These are phyloP conservation scores for Nylanderia fulva DNA, from an alignment of 1,140 invertebrate genomes.

Conservation along the genomic window DNA sequence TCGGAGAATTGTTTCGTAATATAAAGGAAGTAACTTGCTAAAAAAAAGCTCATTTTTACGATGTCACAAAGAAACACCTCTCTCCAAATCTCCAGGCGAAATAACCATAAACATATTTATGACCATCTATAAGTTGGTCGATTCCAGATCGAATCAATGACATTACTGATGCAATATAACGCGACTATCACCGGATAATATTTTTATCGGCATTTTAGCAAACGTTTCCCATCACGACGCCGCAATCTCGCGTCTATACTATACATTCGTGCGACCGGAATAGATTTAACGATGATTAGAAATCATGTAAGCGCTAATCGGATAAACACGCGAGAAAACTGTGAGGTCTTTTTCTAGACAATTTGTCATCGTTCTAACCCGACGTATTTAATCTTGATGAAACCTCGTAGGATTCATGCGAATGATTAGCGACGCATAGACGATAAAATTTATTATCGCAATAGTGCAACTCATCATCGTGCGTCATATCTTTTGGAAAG, in stretches of 20 bases:
- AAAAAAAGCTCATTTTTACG: conserved; percentile 19
- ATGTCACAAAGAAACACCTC: not conserved
- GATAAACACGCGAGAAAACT: not conserved
- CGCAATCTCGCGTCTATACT: not conserved
- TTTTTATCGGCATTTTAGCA: conserved; percentile 34
- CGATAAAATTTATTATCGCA: conserved; percentile 44
- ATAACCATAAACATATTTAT: conserved; percentile 47
- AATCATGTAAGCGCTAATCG: not conserved
- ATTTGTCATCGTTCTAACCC: conserved; percentile 18
- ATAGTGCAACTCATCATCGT: conserved; percentile 5
- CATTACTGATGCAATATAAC: conserved; percentile 51
- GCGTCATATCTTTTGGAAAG: no score
- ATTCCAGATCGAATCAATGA: conserved; percentile 43
- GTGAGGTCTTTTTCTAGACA: conserved; percentile 20
- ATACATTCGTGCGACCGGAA: not conserved
- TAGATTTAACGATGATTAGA: conserved; percentile 42
- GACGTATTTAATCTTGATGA: conserved; percentile 34
- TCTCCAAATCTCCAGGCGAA: conserved; percentile 27
- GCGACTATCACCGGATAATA: conserved; percentile 29
- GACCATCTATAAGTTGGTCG: conserved; percentile 7
- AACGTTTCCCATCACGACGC: not conserved
- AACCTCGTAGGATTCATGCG: not conserved
- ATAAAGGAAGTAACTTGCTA: not conserved
- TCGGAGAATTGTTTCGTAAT: not conserved
- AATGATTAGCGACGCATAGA: conserved; percentile 22